phyloP scores from a whole-genome alignment of 2,888 invertebrate species.

The Diadegma fenestrale region DNA sequence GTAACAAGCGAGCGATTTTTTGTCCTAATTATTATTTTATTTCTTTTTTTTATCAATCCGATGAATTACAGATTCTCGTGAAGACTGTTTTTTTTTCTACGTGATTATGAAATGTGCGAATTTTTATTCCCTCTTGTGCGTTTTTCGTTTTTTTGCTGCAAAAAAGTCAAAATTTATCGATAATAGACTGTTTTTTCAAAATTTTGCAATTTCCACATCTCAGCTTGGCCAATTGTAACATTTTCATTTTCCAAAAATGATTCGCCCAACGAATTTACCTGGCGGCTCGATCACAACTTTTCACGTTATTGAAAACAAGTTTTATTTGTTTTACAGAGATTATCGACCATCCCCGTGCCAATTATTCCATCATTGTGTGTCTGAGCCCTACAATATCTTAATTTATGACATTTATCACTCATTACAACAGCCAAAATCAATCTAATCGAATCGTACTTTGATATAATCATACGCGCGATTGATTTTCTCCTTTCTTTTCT shows the following conservation, averaged over 20 bases:
- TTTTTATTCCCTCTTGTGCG: slow-evolving; percentile 20
- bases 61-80: slow-evolving; percentile 47
- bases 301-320: slow-evolving; percentile 59
- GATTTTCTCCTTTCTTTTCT: slow-evolving; percentile 5
- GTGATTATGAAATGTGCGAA: slow-evolving; percentile 56
- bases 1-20: slow-evolving; percentile 34
- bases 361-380: slow-evolving; percentile 51
- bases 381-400: slow-evolving; percentile 38
- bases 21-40: neutral
- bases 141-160: slow-evolving; percentile 6
- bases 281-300: slow-evolving; percentile 52
- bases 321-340: slow-evolving; percentile 66
- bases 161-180: neutral
- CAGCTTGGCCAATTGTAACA: neutral
- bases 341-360: slow-evolving; percentile 46
- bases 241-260: neutral
- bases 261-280: slow-evolving; percentile 31
- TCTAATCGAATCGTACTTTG: slow-evolving; percentile 53
- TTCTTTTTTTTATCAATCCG: slow-evolving; percentile 24
- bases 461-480: slow-evolving; percentile 36
- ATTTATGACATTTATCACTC: slow-evolving; percentile 66
- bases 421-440: slow-evolving; percentile 64
- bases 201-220: neutral
- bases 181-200: neutral
- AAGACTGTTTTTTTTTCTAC: slow-evolving; percentile 28